Conservation (phyloP, 2,888 invertebrate species). For the Melinaea marsaeus region DNA sequence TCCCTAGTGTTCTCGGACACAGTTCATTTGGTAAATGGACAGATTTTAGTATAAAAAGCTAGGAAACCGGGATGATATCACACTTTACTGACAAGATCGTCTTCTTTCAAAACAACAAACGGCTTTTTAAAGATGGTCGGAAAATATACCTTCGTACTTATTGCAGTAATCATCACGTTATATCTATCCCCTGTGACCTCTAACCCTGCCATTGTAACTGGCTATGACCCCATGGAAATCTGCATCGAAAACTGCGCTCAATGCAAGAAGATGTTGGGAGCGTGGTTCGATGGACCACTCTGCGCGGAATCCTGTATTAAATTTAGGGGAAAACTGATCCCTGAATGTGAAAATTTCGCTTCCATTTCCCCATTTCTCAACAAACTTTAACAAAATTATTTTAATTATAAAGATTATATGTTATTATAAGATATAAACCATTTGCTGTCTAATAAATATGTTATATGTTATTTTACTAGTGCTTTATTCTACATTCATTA, state of each 20-base stretch:
- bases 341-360: slow-evolving; percentile 89
- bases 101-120: background rate
- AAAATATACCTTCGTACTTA: slow-evolving; percentile 11
- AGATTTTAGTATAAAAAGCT: background rate
- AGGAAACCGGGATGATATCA: background rate
- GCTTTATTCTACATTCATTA: too few relatives aligned
- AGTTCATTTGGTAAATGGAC: background rate
- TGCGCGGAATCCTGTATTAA: slow-evolving; percentile 90
- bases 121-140: slow-evolving; percentile 7
- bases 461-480: too few relatives aligned
- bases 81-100: background rate
- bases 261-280: too few relatives aligned
- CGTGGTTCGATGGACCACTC: too few relatives aligned
- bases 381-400: slow-evolving; percentile 47
- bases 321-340: slow-evolving; percentile 88
- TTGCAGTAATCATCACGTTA: slow-evolving; percentile 4
- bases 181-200: slow-evolving; percentile 2
- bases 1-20: background rate
- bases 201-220: too few relatives aligned
- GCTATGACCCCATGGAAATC: too few relatives aligned
- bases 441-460: too few relatives aligned
- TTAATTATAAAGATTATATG: too few relatives aligned
- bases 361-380: slow-evolving; percentile 88
- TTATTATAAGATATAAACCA: too few relatives aligned
- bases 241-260: too few relatives aligned